phyloP scores from a whole-genome alignment of 2,888 invertebrate genomes.

The Erebia ligea region DNA sequence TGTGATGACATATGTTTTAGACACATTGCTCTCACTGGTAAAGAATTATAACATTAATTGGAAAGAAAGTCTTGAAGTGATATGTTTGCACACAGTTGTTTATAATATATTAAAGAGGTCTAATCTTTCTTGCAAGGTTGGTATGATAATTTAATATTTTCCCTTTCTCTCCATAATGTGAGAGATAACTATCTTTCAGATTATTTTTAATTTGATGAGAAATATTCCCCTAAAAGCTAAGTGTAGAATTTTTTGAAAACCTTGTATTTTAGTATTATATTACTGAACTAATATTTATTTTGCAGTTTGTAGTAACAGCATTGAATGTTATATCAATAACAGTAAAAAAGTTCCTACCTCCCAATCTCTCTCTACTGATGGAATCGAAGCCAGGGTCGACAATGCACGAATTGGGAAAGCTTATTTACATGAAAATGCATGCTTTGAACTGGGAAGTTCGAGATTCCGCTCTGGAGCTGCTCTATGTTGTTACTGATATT shows the following conservation, averaged over 20 bases:
- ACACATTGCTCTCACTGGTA: conserved; percentile 85
- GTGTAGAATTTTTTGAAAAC: background rate
- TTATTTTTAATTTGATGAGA: no score
- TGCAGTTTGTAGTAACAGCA: conserved; percentile 87
- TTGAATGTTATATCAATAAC: conserved; percentile 87
- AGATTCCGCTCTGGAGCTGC: conserved; percentile 89
- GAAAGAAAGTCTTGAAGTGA: conserved; percentile 90
- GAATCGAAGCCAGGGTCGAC: conserved; percentile 86
- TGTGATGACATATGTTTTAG: conserved; percentile 86
- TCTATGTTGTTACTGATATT: conserved; percentile 87
- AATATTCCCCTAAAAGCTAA: no score
- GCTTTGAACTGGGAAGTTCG: conserved; percentile 91
- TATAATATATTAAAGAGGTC: conserved; percentile 65
- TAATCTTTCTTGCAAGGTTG: conserved; percentile 70
- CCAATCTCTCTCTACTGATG: conserved; percentile 88
- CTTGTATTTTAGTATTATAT: background rate
- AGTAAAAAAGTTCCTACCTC: conserved; percentile 89
- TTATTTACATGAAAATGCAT: conserved; percentile 87
- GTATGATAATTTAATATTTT: conserved; percentile 29
- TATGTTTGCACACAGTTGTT: conserved; percentile 82
- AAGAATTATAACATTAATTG: conserved; percentile 88
- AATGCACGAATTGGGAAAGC: conserved; percentile 85
- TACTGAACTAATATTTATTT: conserved; percentile 38
- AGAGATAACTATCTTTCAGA: no score
- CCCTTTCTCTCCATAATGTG: no score